Conservation (phyloP, 1,140 invertebrate species). For the Solenopsis invicta region DNA sequence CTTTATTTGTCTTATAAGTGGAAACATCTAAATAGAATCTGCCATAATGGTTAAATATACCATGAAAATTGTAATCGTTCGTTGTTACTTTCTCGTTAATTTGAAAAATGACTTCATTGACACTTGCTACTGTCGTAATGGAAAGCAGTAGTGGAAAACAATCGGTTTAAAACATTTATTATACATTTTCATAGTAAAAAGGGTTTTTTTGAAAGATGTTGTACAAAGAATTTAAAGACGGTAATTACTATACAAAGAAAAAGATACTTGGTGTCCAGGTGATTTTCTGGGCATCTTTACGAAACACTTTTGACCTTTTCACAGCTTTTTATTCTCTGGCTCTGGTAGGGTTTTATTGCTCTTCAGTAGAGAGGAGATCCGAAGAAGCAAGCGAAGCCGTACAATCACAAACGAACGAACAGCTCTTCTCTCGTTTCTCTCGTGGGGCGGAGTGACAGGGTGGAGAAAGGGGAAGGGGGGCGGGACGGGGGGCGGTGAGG, state of each 20-base stretch:
- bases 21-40: neutral
- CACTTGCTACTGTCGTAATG: neutral
- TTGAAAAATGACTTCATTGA: neutral
- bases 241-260: constrained; percentile 7
- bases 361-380: neutral
- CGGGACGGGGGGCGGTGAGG: neutral
- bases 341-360: constrained; percentile 30
- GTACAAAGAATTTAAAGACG: constrained; percentile 3
- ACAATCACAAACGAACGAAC: neutral
- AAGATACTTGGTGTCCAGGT: constrained; percentile 4
- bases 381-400: neutral
- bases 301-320: constrained; percentile 16
- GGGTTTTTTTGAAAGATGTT: neutral
- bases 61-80: neutral
- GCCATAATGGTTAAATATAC: neutral
- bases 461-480: neutral
- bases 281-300: constrained; percentile 39
- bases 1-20: neutral
- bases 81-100: neutral
- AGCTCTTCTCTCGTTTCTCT: constrained; percentile 4
- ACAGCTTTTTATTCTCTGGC: constrained; percentile 19
- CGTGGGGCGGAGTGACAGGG: neutral
- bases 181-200: neutral
- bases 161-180: neutral
- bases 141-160: neutral